Evolutionary conservation across 1,140 invertebrate genomes (phyloP), one percentile per base, ranked within the genome.

Genomic region (Dinoponera quadriceps): DNA sequence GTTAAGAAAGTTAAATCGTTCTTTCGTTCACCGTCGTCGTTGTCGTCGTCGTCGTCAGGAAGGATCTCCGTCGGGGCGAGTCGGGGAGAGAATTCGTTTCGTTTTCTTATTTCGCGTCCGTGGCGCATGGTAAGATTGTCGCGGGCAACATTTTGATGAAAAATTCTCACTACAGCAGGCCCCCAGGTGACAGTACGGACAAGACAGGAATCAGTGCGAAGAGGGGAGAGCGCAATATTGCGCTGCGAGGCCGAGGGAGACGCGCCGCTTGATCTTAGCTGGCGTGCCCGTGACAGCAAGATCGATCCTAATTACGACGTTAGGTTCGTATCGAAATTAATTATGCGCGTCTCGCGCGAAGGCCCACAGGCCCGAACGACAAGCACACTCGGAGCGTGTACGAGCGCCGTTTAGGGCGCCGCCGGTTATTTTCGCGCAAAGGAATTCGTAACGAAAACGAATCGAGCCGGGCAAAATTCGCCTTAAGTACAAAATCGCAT

Each of bases 201-300:
- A 38, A 91, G 90, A 5, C 93, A 95, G 74, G 94, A 94, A 77
- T 94, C 93, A 3, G 94, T 94, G 63, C 90, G 94, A 54, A 89
- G 94, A 84, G 95, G 95, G 38, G 94, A 95, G 81, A 92, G 91
- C 77, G 94, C 94, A 33, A 93, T 91, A 62, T 85, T 96, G 72
- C 94, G 94, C 25, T 96, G 96, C 89, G 95, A 95, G 72, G 95
- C 95, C 0, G 93, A 95, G 73, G 96, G 96, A 20, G 96, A 96
- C 87, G 92, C 93, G 22, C 96, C 96, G 22, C 93, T 96, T 73
- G 95, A 95, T 77, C 94, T 96, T 44, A 94, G 94, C 33, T 96
- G 96, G 96, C 92, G 93, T 83, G 92, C 90, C 69, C 91, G 93
- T 65, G 93, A 94, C 22, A 95, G 94, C 88, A 92, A 92, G 49